Evolutionary conservation across 2,113 vertebrate genomes (phyloP).

Genomic region (Nibea albiflora): DNA sequence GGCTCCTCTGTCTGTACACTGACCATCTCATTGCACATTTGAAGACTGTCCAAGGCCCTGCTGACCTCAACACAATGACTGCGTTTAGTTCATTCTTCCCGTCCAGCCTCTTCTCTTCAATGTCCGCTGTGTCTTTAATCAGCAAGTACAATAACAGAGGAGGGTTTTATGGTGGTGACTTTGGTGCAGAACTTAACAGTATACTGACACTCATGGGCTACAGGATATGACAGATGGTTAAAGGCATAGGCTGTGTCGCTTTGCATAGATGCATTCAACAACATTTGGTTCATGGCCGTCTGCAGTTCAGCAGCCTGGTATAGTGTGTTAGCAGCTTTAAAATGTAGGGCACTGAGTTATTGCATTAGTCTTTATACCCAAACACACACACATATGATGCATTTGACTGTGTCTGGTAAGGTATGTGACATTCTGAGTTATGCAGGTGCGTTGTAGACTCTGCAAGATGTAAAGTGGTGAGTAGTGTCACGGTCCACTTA

Average conservation of each 20-base stretch:
- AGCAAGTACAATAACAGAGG: constrained; percentile 48
- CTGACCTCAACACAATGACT: constrained; percentile 71
- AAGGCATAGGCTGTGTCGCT: constrained; percentile 11
- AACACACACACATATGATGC: not conserved
- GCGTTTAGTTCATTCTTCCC: constrained; percentile 27
- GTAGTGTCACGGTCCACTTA: not conserved
- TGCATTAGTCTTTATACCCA: not conserved
- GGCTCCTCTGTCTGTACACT: constrained; percentile 67
- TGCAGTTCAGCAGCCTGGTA: constrained; percentile 6
- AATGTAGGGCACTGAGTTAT: not conserved
- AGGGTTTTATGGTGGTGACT: constrained; percentile 52
- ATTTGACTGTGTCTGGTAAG: not conserved
- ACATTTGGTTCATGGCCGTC: constrained; percentile 1
- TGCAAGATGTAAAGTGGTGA: constrained; percentile 46
- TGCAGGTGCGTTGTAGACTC: constrained; percentile 4
- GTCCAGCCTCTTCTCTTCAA: constrained; percentile 14
- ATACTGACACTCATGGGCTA: constrained; percentile 44
- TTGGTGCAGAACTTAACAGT: constrained; percentile 57
- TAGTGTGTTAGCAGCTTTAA: not conserved
- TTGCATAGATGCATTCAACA: constrained; percentile 22
- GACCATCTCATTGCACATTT: constrained; percentile 73
- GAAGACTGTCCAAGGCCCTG: constrained; percentile 66
- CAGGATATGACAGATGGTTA: constrained; percentile 59
- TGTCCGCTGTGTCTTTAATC: constrained; percentile 57
- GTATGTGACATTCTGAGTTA: not conserved